Base-by-base conservation (phyloP, 2,888 invertebrate species). In the Lathronympha strigana region DNA sequence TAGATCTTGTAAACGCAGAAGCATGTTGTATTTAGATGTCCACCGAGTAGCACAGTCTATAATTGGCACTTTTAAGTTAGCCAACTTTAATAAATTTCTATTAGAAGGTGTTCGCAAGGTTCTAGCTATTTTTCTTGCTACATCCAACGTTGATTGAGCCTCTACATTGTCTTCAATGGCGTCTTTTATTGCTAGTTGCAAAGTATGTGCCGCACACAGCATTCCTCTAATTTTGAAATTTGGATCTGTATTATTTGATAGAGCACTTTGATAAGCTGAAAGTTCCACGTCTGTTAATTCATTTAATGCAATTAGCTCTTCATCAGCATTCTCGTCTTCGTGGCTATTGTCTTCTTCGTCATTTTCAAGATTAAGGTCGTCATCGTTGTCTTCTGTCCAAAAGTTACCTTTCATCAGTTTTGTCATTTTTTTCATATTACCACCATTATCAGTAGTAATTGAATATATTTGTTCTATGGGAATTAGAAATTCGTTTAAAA, bases 31-130 rank as follows among this genome's bases (percentile, higher is more conserved):
- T 31, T 50, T 50, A 1, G 50, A 60, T 9, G 60, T 9, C 60
- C 49, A 49, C 17, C 60, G 23, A 0, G 60, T 49, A 8, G 49
- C 38, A 36, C 60, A 60, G 47, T 60, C 49, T 2, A 49, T 49
- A 5, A 60, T 6, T 33, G 60, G 60, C 9, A 50, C 9, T 31
- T 50, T 50, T 1, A 31, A 50, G 17, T 50, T 50, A 4, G 50
- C 28, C 17, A 50, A 4, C 2, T 31, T 1, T 11, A 50, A 11
- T 31, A 50, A 50, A 11, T 31, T 31, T 4, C 50, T 31, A 3
- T 50, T 28, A 2, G 50, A 17, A 31, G 50, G 50, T 31, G 31
- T 50, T 28, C 28, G 50, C 4, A 50, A 50, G 8, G 17, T 50
- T 1, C 50, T 15, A 50, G 2, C 31, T 3, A 50, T 50, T 50